phyloP scores from a whole-genome alignment of 2,113 vertebrate species.

The Galemys pyrenaicus region DNA sequence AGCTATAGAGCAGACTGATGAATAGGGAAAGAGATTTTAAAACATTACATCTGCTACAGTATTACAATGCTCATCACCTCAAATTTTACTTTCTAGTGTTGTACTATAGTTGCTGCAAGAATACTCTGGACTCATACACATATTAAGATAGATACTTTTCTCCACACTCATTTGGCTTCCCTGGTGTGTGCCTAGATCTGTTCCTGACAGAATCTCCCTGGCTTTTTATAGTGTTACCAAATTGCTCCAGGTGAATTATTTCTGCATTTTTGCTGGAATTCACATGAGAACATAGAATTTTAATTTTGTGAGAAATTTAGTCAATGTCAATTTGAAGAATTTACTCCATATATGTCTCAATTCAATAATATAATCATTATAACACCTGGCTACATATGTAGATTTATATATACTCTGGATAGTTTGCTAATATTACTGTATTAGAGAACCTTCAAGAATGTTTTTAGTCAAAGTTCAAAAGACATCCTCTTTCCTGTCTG shows the following conservation, averaged over 20 bases:
- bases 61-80: not conserved
- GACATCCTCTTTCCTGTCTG: not conserved
- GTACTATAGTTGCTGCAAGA: not conserved
- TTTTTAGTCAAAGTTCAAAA: not conserved
- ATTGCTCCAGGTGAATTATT: not conserved
- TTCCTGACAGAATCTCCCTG: not conserved
- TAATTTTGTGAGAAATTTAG: not conserved
- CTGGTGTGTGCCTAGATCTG: not conserved
- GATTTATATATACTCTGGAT: not conserved
- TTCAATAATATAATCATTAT: not conserved
- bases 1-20: not conserved
- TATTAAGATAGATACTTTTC: not conserved
- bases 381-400: not conserved
- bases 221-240: not conserved
- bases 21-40: not conserved
- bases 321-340: not conserved
- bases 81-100: not conserved
- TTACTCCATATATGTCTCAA: not conserved
- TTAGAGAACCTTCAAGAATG: not conserved
- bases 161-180: not conserved
- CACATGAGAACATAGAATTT: not conserved
- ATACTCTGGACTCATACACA: rapidly evolving
- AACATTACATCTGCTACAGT: not conserved
- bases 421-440: not conserved
- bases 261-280: not conserved